Base-by-base conservation (phyloP, 1,140 invertebrate genomes). In the Sarcophaga bullata region DNA sequence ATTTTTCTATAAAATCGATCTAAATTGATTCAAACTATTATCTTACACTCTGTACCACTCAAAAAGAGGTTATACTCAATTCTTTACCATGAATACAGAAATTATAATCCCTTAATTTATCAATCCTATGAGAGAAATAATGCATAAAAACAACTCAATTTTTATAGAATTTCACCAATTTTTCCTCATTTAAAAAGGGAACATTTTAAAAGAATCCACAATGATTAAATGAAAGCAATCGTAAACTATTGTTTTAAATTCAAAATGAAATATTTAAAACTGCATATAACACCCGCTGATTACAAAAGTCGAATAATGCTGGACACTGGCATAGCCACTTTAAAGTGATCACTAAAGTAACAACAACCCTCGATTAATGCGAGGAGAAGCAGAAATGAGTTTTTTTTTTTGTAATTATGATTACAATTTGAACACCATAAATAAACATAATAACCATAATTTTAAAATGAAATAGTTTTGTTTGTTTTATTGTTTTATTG, bases 201-300 rank as follows among this genome's bases (percentile, higher is more conserved):
- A 19, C 17, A 7, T 25, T 4, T 7, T 6, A 68, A 50, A 11
- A 50, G 11, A 68, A 17, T 8, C 62, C 6, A 17, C 17, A 19
- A 48, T 48, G 73, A 76, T 76, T n/a, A n/a, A n/a, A n/a, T n/a
- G n/a, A n/a, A 76, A 76, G 73, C 11, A 9, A 75, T 75, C 11
- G 10, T 11, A 49, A 76, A 76, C 73, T 76, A 76, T 76, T 76
- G 73, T 76, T 76, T 76, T 9, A 76, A 76, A 48, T 76, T 46
- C 48, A 76, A 76, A 46, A 46, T 48, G 48, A 76, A 76, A 76
- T 76, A 48, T 76, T 76, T 76, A 76, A 76, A 76, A 76, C 10
- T 76, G 73, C 73, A n/a, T 47, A 76, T 76, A 76, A 76, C 73
- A 76, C 73, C 73, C 73, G 73, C 73, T 76, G 73, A 76, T 76